phyloP scores from a whole-genome alignment of 2,888 invertebrate species.

The Stenotaenia linearis region DNA sequence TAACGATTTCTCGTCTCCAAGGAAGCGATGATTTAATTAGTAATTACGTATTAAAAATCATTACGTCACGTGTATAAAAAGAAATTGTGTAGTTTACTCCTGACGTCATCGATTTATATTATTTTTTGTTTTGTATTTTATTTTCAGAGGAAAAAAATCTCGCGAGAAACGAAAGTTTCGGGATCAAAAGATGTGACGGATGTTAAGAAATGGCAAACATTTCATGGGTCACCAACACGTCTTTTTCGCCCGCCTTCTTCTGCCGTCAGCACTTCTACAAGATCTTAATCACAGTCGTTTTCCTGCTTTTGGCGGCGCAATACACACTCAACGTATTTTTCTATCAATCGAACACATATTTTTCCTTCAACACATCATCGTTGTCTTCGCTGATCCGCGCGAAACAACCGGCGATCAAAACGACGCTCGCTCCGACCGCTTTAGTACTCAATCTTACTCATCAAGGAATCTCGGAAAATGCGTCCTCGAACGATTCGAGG shows the following conservation, averaged over 20 bases:
- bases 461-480: neutral
- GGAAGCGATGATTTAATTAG: too few species aligned
- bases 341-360: slow-evolving; percentile 36
- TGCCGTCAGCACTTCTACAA: slow-evolving; percentile 55
- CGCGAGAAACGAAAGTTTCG: neutral
- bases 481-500: neutral
- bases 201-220: neutral
- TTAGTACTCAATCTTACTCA: too few species aligned
- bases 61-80: too few species aligned
- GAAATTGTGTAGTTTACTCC: too few species aligned
- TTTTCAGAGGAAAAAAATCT: neutral
- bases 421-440: too few species aligned
- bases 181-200: too few species aligned
- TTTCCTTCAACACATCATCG: slow-evolving; percentile 31
- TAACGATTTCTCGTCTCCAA: too few species aligned
- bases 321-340: slow-evolving; percentile 58
- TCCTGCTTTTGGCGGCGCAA: slow-evolving; percentile 62
- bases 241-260: neutral
- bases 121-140: too few species aligned
- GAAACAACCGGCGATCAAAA: neutral
- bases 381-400: neutral
- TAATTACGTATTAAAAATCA: too few species aligned
- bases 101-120: too few species aligned
- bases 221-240: neutral
- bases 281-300: slow-evolving; percentile 55